Conservation (phyloP, 2,113 vertebrate genomes). For the Leptobrachium leishanense region DNA sequence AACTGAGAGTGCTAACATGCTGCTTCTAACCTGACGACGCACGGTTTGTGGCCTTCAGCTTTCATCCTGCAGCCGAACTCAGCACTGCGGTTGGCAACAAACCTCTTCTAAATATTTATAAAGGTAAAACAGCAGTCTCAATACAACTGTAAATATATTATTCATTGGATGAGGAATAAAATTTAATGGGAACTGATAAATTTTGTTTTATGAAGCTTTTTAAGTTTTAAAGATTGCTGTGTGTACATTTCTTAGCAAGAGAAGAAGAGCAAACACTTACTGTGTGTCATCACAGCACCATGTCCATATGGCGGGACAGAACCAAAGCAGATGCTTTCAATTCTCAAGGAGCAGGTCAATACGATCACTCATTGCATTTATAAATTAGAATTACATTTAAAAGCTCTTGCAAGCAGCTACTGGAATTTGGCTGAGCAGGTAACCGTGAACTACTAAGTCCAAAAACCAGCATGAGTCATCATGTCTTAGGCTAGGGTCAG, state of each 20-base stretch:
- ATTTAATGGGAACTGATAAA: conserved; percentile 37
- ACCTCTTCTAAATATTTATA: conserved; percentile 40
- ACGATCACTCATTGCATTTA: conserved; percentile 8
- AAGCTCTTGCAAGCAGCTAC: background rate
- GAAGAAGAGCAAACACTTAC: background rate
- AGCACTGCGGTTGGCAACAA: conserved; percentile 27
- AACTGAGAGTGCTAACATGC: too few species aligned
- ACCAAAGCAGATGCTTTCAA: conserved; percentile 32
- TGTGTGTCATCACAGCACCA: conserved; percentile 16
- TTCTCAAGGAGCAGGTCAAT: conserved; percentile 24
- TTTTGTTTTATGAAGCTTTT: conserved; percentile 30
- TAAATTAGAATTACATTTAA: conserved; percentile 11
- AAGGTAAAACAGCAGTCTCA: conserved; percentile 33
- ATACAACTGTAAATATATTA: conserved; percentile 45
- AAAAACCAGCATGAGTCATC: too few species aligned
- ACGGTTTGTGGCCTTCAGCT: conserved; percentile 5
- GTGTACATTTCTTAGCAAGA: conserved; percentile 21
- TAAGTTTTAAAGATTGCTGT: conserved; percentile 27
- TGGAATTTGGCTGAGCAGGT: too few species aligned
- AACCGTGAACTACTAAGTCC: too few species aligned
- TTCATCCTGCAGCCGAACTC: conserved; percentile 12
- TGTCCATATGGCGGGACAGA: conserved; percentile 33
- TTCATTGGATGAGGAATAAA: conserved; percentile 32
- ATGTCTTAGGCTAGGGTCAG: too few species aligned
- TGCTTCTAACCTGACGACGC: background rate